Base-by-base conservation (phyloP, 2,888 invertebrate species). In the Ptilodon capucinus region DNA sequence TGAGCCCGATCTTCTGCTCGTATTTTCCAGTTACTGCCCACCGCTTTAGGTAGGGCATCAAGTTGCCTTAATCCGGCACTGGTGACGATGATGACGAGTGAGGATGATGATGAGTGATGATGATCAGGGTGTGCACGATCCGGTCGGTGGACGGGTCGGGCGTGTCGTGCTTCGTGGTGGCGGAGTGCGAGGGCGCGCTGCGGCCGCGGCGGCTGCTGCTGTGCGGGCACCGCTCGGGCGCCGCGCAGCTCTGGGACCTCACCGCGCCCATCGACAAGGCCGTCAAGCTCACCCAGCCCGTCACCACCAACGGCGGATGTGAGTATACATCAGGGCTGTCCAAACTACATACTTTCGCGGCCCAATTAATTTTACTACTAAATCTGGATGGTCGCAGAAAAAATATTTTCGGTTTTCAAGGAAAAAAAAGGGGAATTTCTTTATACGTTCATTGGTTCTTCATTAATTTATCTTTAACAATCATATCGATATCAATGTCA, bases 211-310 rank as follows among this genome's bases (percentile, higher is more conserved):
- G 99, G 36, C 95, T 97, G 74, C 94, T 98, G 71, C 95, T 98
- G 60, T 98, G 98, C 19, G 98, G 98, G 0, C 98, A 98, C 78
- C 94, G 96, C 32, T 97, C 96, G 62, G 98, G 98, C 40, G 96
- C 96, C 35, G 95, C 98, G 52, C 98, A 98, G 89, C 97, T 99
- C 96, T 99, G 99, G 99, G 99, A 99, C 91, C 92, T 99, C 52
- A 98, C 98, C 11, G 99, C 98, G 8, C 98, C 98, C 11, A 91
- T 99, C 44, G 97, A 98, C 85, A 93, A 95, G 59, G 92, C 93
- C 13, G 87, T 91, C 4, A 81, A 76, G 42, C 71, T 75, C 1
- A 42, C 51, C 2, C 73, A 48, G 25, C 57, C 71, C 2, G 63
- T 51, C n/a, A 8, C 28, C n/a, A 11, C 11, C n/a, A 11, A 7